These are phyloP conservation scores for Ectemnius lituratus DNA, from an alignment of 2,888 invertebrate genomes.

Conservation along the genomic window DNA sequence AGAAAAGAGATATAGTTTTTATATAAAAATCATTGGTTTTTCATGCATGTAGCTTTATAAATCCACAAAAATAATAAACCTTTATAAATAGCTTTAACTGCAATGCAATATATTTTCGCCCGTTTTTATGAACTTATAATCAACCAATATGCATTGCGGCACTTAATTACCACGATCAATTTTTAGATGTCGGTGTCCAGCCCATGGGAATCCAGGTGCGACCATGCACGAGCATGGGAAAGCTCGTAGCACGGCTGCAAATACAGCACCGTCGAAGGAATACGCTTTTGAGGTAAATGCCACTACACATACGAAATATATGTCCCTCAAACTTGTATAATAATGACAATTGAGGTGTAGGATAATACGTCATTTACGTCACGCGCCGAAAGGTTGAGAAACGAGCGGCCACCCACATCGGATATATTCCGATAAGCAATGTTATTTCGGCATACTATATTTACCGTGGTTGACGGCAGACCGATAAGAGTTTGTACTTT, in stretches of 20 bases:
- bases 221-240: slow-evolving; percentile 73
- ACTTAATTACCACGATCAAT: not conserved
- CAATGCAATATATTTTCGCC: too few species aligned
- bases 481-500: slow-evolving; percentile 1
- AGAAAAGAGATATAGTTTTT: too few species aligned
- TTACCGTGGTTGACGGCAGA: not conserved
- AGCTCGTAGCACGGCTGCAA: slow-evolving; percentile 74
- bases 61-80: too few species aligned
- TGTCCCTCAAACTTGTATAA: not conserved
- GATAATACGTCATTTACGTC: slow-evolving; percentile 2
- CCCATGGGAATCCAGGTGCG: slow-evolving; percentile 83
- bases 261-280: slow-evolving; percentile 81
- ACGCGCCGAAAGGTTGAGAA: slow-evolving; percentile 12
- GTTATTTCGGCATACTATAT: slow-evolving; percentile 18
- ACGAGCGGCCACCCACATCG: not conserved
- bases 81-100: too few species aligned
- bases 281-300: slow-evolving; percentile 87
- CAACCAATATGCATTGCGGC: too few species aligned
- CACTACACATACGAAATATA: not conserved
- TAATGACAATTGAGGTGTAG: not conserved
- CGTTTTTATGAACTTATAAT: too few species aligned
- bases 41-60: too few species aligned
- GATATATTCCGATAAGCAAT: slow-evolving; percentile 24
- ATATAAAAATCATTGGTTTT: too few species aligned
- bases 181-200: slow-evolving; percentile 86